Evolutionary conservation across 2,888 invertebrate genomes (phyloP), one percentile per base, ranked within the genome.

Genomic region (Andrena hattorfiana): DNA sequence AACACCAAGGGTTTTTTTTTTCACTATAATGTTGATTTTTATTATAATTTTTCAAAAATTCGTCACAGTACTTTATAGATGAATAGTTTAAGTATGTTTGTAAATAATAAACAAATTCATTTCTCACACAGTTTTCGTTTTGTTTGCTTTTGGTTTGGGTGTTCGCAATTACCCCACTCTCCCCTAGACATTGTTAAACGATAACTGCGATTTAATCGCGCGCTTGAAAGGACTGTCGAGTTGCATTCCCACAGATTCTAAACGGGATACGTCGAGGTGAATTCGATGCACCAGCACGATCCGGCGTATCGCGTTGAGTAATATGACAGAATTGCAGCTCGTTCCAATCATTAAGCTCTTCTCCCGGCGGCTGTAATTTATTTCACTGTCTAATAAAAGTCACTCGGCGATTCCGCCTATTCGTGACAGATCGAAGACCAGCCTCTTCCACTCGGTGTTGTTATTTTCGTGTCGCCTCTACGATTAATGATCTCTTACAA

Each of bases 381-480:
- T 83, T 83, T 77, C 69, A 26, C 69, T 60, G 83, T 71, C 74
- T 78, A 78, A 84, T 84, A 83, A 84, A 82, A 72, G 81, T 73
- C 59, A 32, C 30, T 56, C 28, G 42, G 16, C 67, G 64, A 64
- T 69, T 48, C 30, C 77, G 74, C n/a, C 28, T 80, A 67, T 64
- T 54, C 69, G n/a, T 32, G 23, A 49, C 42, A 51, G 23, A 78
- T 28, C 77, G 66, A 49, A 62, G 28, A 51, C 26, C 63, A 56
- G 26, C 42, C 35, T 62, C 67, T 77, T 72, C 78, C 60, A 60
- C 20, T 10, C 28, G 5, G 10, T 60, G 48, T 63, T 68, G 63
- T 68, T 62, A 54, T 42, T 35, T 13, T 48, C 4, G 42, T 59
- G 49, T 70, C 56, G 7, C 42, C 62, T 42, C 48, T 62, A 0